phyloP scores from a whole-genome alignment of 2,888 invertebrate genomes.

The Thereva unica region DNA sequence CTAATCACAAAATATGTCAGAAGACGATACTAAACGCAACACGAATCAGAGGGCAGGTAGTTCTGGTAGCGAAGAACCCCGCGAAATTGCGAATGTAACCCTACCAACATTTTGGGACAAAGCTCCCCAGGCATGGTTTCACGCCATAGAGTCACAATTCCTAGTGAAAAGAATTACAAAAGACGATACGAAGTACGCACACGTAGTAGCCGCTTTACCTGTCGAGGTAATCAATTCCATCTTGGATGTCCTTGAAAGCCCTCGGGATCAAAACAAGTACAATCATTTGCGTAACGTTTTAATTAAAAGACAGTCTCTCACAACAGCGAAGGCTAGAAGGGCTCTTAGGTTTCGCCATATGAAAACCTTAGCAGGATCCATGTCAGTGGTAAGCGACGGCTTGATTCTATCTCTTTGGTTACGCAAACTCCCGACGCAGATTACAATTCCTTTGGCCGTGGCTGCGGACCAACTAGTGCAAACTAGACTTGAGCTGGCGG shows the following conservation, averaged over 20 bases:
- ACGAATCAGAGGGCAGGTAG: no score
- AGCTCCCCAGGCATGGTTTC: constrained; percentile 22
- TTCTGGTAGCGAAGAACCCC: no score
- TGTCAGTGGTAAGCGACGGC: not conserved
- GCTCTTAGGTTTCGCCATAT: not conserved
- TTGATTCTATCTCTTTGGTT: not conserved
- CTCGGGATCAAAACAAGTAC: not conserved
- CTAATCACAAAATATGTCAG: no score
- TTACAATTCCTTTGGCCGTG: no score
- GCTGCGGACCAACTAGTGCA: no score
- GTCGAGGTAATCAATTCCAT: not conserved
- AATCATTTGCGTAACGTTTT: not conserved
- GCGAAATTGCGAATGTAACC: not conserved
- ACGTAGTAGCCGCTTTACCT: not conserved
- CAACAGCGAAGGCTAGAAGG: not conserved
- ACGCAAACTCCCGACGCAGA: no score
- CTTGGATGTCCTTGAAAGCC: not conserved
- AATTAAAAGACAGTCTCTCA: not conserved
- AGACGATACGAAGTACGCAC: constrained; percentile 1
- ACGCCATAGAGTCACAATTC: no score
- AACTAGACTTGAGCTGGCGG: no score
- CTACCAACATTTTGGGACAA: constrained; percentile 14
- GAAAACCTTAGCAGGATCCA: not conserved
- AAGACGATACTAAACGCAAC: no score
- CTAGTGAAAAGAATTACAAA: constrained; percentile 15